A percentile compares a stretch with the other conserved stretches of the same genome.
Conservation (phyloP, 2,113 vertebrate species). For the Pseudonaja textilis region DNA sequence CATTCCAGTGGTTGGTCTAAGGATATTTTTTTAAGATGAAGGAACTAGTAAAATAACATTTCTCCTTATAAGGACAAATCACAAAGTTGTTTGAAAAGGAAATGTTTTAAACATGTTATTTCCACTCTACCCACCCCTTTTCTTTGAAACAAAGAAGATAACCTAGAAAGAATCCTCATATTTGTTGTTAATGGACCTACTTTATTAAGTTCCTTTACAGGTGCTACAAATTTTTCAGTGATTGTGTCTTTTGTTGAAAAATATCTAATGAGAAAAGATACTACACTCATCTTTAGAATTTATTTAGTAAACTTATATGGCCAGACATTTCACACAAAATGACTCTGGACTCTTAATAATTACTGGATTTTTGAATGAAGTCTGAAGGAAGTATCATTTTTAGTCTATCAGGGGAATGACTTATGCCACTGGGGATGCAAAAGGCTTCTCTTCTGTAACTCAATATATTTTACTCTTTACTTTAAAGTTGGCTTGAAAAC, state of each 20-base stretch:
- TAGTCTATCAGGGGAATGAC: background rate
- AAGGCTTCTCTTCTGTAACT: background rate
- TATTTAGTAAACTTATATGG: background rate
- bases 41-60: background rate
- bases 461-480: background rate
- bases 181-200: background rate
- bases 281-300: background rate
- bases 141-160: background rate
- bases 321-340: background rate
- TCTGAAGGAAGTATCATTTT: background rate
- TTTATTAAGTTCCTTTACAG: background rate
- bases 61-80: background rate
- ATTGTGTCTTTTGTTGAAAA: background rate
- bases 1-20: background rate
- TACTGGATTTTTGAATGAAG: background rate
- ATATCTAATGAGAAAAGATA: background rate
- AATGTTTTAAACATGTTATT: background rate
- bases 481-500: too few relatives aligned
- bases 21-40: background rate
- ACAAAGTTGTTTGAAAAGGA: background rate
- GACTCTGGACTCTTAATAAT: background rate
- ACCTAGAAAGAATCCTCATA: background rate
- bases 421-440: background rate
- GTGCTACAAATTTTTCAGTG: background rate
- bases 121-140: background rate